A percentile compares a stretch with the other conserved stretches of the same genome.
These are phyloP conservation scores for Venusia cambrica DNA, from an alignment of 2,888 invertebrate genomes.

Conservation along the genomic window DNA sequence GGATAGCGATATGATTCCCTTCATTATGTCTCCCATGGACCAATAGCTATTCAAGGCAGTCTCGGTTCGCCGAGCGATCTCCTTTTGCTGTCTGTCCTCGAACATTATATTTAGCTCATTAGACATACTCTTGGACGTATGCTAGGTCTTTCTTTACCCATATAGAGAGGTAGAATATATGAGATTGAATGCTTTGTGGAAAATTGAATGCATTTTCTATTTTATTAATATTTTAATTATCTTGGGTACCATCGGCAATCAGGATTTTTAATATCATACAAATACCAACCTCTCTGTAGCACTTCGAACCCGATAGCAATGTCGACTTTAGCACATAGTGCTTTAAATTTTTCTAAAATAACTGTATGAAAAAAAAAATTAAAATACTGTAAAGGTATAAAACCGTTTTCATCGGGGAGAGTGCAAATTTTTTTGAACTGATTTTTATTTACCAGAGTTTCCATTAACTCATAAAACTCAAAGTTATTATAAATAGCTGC, in stretches of 20 bases:
- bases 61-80: no score
- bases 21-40: no score
- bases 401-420: not conserved
- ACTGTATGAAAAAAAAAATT: not conserved
- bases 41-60: no score
- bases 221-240: no score
- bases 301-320: constrained; percentile 5
- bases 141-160: no score
- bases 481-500: constrained; percentile 6
- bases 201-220: no score
- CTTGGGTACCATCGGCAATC: constrained; percentile 3
- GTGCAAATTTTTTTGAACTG: constrained; percentile 9
- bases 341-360: constrained; percentile 7
- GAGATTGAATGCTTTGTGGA: no score
- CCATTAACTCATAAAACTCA: constrained; percentile 6
- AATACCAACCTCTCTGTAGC: constrained; percentile 6
- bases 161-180: no score
- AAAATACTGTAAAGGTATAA: constrained; percentile 6
- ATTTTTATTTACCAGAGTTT: not conserved
- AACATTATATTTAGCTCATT: no score
- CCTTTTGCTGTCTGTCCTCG: no score
- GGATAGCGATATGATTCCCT: no score
- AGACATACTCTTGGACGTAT: no score
- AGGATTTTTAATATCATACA: constrained; percentile 9
- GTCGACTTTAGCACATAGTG: constrained; percentile 3